Conservation (phyloP, 2,113 vertebrate genomes). For the Salvelinus namaycush region DNA sequence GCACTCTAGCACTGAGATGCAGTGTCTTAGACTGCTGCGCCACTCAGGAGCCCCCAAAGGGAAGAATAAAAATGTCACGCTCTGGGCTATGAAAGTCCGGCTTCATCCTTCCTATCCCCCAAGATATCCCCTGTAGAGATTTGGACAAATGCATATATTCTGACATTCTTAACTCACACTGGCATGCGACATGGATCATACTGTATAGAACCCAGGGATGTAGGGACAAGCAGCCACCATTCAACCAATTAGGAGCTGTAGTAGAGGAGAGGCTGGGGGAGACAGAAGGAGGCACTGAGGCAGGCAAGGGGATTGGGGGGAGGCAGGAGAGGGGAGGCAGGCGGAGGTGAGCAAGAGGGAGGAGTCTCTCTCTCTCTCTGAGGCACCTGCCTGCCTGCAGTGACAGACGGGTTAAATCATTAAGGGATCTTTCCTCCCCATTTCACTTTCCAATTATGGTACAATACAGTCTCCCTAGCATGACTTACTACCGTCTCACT, state of each 20-base stretch:
- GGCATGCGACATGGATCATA: not conserved
- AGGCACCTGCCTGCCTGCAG: not conserved
- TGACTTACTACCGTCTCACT: not conserved
- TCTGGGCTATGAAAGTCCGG: not conserved
- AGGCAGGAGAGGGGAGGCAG: too few relatives aligned
- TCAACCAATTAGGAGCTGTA: not conserved
- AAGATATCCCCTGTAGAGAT: not conserved
- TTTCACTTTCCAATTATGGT: slow-evolving; percentile 6
- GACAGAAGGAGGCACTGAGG: too few relatives aligned
- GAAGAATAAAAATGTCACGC: not conserved
- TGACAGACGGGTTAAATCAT: slow-evolving; percentile 10
- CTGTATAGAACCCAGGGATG: not conserved
- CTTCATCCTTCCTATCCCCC: not conserved
- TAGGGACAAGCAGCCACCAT: not conserved
- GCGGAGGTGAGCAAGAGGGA: too few relatives aligned
- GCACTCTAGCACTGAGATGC: too few relatives aligned
- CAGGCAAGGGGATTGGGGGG: too few relatives aligned
- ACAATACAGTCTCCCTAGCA: not conserved
- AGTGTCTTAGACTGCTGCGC: too few relatives aligned
- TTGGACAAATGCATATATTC: not conserved
- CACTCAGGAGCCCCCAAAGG: not conserved
- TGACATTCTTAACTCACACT: not conserved
- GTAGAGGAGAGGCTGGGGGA: not conserved
- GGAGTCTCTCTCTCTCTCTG: not conserved
- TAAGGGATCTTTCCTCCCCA: slow-evolving; percentile 11